phyloP scores from a whole-genome alignment of 1,140 invertebrate species.

The Eufriesea mexicana region DNA sequence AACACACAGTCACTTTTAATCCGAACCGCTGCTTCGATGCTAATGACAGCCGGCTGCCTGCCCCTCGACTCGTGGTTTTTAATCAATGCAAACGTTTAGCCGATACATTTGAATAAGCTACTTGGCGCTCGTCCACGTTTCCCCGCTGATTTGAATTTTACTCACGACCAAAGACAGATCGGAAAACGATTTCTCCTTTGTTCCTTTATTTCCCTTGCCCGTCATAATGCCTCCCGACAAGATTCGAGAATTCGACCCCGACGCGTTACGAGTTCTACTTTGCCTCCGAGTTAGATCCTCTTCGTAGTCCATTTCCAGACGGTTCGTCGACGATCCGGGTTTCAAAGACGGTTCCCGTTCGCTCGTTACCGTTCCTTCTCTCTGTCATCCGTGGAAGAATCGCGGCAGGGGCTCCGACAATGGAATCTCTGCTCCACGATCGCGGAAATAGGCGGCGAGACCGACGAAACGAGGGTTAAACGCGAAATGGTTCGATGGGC shows the following conservation, averaged over 20 bases:
- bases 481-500: not conserved
- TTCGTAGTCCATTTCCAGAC: too few relatives aligned
- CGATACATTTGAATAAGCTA: conserved; percentile 32
- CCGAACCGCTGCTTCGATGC: conserved; percentile 10
- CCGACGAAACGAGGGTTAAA: not conserved
- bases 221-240: too few relatives aligned
- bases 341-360: not conserved
- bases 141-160: conserved; percentile 7
- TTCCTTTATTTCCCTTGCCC: not conserved
- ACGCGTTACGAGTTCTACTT: not conserved
- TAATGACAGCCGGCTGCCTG: conserved; percentile 23
- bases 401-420: not conserved
- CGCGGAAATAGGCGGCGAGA: not conserved
- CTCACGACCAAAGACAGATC: not conserved
- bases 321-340: too few relatives aligned
- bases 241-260: not conserved
- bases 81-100: conserved; percentile 47
- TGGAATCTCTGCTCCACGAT: not conserved
- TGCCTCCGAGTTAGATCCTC: not conserved
- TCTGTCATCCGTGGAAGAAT: not conserved
- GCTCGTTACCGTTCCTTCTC: not conserved
- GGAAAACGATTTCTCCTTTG: not conserved
- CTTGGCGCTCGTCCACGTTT: conserved; percentile 1
- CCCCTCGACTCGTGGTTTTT: not conserved
- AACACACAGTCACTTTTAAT: conserved; percentile 37